A percentile compares a stretch with the other conserved stretches of the same genome.
These are phyloP conservation scores for Etheostoma perlongum DNA, from an alignment of 2,797 vertebrate genomes.

Conservation along the genomic window DNA sequence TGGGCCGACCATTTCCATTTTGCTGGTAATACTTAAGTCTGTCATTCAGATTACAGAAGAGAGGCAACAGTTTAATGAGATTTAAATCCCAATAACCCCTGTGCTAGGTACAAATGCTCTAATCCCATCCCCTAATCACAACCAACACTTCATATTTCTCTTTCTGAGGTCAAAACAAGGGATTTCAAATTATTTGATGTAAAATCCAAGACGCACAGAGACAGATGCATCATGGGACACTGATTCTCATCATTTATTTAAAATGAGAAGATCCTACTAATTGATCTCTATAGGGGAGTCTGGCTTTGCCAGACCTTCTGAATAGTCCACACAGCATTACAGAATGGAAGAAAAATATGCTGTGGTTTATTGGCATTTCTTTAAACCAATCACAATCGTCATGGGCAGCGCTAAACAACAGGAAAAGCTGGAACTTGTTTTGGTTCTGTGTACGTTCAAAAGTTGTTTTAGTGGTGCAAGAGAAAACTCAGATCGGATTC, in stretches of 20 bases:
- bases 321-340: no score
- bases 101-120: constrained; percentile 65
- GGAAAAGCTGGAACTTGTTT: no score
- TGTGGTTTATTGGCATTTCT: no score
- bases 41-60: constrained; percentile 53
- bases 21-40: constrained; percentile 41
- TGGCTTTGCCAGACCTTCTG: no score
- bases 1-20: constrained; percentile 23
- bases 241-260: constrained; percentile 20
- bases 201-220: constrained; percentile 20
- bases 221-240: constrained; percentile 15
- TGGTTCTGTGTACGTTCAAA: no score
- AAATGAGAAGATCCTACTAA: constrained; percentile 31
- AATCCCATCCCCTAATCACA: constrained; percentile 69
- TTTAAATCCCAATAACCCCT: constrained; percentile 74
- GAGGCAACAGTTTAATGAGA: constrained; percentile 73
- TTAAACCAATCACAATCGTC: no score
- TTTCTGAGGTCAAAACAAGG: constrained; percentile 63
- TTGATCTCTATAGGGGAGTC: constrained; percentile 12
- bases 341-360: no score
- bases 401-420: no score
- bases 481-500: no score
- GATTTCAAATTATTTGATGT: constrained; percentile 53
- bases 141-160: constrained; percentile 52
- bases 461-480: no score